Conservation (phyloP, 1,140 invertebrate genomes). For the Bombus difficillimus region DNA sequence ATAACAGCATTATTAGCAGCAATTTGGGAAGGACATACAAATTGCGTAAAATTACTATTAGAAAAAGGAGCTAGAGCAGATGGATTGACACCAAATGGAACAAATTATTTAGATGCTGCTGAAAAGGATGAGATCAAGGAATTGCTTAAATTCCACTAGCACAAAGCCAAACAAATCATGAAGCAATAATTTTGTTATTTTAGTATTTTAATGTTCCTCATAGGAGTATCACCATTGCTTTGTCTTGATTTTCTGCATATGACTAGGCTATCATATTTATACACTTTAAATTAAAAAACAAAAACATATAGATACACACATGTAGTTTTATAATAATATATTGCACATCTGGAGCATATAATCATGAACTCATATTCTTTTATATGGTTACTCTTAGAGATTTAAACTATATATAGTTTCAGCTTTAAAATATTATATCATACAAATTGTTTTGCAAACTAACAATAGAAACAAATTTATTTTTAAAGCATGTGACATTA, state of each 20-base stretch:
- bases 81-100: conserved; percentile 93
- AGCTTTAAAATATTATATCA: conserved; percentile 53
- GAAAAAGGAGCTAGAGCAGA: conserved; percentile 93
- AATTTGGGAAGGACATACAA: conserved; percentile 97
- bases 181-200: conserved; percentile 78
- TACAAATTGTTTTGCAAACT: conserved; percentile 43
- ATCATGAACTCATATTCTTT: conserved; percentile 60
- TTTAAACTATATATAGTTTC: conserved; percentile 57
- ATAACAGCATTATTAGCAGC: conserved; percentile 96
- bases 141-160: conserved; percentile 83
- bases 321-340: conserved; percentile 67
- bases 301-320: conserved; percentile 49
- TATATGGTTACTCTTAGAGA: conserved; percentile 49
- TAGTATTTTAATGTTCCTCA: conserved; percentile 80
- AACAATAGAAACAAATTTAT: conserved; percentile 44
- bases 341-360: conserved; percentile 57
- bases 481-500: conserved; percentile 48
- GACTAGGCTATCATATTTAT: conserved; percentile 68
- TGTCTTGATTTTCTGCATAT: conserved; percentile 76
- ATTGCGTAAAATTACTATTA: conserved; percentile 93
- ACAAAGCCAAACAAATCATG: conserved; percentile 73
- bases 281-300: conserved; percentile 60
- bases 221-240: conserved; percentile 77
- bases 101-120: conserved; percentile 92
- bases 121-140: conserved; percentile 96